Base-by-base conservation (phyloP, 1,140 invertebrate species). In the Drosophila ogumai region DNA sequence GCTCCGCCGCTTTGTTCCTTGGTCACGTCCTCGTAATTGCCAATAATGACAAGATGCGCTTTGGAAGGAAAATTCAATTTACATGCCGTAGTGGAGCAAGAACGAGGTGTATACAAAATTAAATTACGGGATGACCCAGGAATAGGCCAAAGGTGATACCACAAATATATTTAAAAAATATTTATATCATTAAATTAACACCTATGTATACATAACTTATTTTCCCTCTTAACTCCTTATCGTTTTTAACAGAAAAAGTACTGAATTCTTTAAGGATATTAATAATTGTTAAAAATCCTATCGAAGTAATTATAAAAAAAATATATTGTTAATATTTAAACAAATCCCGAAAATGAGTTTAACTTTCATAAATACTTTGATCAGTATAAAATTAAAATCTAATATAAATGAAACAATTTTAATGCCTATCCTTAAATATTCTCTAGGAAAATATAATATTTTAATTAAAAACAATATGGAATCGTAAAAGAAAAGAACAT, bases 11-110 rank as follows among this genome's bases (percentile, higher is more conserved):
- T 81, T 72, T 56, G 54, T 81, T 75, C 65, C 79, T 74, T 50
- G 82, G 82, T 86, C 79, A 88, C 79, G 84, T 78, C 55, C 77
- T 52, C 59, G 84, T 88, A 86, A 86, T 86, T 86, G 82, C 63
- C 79, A 76, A 86, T 86, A 88, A 86, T 87, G 75, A 82, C 50
- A 56, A 75, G 59, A 59, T 72, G 74, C 57, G 79, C 77, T 58
- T 56, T 28, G 59, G 43, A 47, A 78, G 10, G 47, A 74, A 80
- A 75, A 69, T 76, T 76, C 41, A 84, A 84, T 84, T 84, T 80
- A 61, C 81, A 84, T 67, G 72, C 66, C 61, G 66, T 63, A 52
- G 43, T 44, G 41, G 41, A 44, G 69, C 40, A 55, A 49, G 25
- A 58, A 38, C n/a, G 54, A 46, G 57, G 43, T 54, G 50, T 22